These are phyloP conservation scores for Xerus rutilus DNA, from an alignment of 2,797 vertebrate species.

Conservation along the genomic window DNA sequence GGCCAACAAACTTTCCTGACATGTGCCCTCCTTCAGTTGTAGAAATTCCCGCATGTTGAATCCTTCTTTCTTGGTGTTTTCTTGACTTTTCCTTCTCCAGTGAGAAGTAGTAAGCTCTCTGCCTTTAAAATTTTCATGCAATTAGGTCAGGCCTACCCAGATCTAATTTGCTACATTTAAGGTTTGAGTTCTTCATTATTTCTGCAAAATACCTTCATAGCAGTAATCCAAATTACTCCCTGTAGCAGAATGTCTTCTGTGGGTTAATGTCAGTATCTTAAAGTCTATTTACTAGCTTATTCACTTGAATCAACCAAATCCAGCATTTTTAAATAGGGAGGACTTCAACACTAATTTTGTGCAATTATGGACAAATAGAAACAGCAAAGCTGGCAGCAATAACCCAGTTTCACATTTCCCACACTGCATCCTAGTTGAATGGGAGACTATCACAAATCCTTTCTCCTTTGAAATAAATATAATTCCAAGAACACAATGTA, in stretches of 20 bases:
- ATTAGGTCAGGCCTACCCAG: background rate
- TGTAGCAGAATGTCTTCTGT: constrained; percentile 11
- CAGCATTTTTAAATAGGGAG: constrained; percentile 15
- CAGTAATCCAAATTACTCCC: constrained; percentile 29
- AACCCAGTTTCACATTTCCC: background rate
- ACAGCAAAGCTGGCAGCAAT: background rate
- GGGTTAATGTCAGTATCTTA: constrained; percentile 11
- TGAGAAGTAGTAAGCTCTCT: background rate
- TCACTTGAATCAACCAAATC: background rate
- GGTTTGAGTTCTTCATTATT: constrained; percentile 50
- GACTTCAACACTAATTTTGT: background rate
- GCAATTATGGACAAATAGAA: background rate
- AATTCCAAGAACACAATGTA: background rate
- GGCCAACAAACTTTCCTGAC: background rate
- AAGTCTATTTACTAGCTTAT: constrained; percentile 15
- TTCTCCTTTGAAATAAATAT: background rate
- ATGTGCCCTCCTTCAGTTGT: background rate
- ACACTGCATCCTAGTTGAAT: background rate
- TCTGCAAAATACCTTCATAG: constrained; percentile 39
- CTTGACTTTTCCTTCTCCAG: background rate
- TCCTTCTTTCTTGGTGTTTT: background rate
- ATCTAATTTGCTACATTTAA: constrained; percentile 56
- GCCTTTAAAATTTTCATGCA: constrained; percentile 4
- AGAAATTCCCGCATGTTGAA: background rate
- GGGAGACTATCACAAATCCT: background rate